Evolutionary conservation across 2,797 vertebrate species (phyloP).

Genomic region (Melanogrammus aeglefinus): DNA sequence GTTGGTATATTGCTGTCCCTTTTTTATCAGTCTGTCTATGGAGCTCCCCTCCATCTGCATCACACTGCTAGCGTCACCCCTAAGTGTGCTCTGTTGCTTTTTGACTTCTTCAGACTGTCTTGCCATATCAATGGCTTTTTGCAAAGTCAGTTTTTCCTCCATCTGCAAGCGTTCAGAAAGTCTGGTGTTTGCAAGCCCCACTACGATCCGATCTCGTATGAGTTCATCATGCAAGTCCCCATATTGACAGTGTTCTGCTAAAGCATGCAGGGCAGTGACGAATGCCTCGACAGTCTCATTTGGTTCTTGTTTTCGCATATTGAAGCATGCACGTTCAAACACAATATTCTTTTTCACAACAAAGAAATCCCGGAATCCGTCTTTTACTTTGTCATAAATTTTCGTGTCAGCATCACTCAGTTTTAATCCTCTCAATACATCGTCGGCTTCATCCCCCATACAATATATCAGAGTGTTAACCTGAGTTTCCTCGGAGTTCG

Average conservation of each 20-base stretch:
- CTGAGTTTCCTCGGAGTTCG: no score
- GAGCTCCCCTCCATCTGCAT: slow-evolving; percentile 2
- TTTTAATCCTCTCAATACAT: slow-evolving; percentile 60
- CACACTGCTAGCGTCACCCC: background rate
- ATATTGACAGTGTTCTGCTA: no score
- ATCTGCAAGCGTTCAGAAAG: no score
- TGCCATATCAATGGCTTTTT: no score
- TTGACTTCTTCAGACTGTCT: slow-evolving; percentile 4
- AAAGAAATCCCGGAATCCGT: slow-evolving; percentile 51
- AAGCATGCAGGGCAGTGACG: slow-evolving; percentile 19
- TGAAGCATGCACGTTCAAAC: slow-evolving; percentile 13
- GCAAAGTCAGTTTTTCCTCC: no score
- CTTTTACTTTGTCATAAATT: no score
- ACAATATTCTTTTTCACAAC: slow-evolving; percentile 13
- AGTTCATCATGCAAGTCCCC: no score
- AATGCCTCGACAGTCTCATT: slow-evolving; percentile 16
- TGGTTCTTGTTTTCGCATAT: slow-evolving; percentile 11
- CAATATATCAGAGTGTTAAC: slow-evolving; percentile 68
- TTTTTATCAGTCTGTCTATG: no score
- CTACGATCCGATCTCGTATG: no score
- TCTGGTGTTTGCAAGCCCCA: no score
- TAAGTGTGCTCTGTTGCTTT: slow-evolving; percentile 9
- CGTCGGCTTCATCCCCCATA: slow-evolving; percentile 68
- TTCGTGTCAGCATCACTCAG: no score
- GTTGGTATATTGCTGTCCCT: no score